phyloP scores from a whole-genome alignment of 2,797 vertebrate genomes.

The Poecilia velifera region DNA sequence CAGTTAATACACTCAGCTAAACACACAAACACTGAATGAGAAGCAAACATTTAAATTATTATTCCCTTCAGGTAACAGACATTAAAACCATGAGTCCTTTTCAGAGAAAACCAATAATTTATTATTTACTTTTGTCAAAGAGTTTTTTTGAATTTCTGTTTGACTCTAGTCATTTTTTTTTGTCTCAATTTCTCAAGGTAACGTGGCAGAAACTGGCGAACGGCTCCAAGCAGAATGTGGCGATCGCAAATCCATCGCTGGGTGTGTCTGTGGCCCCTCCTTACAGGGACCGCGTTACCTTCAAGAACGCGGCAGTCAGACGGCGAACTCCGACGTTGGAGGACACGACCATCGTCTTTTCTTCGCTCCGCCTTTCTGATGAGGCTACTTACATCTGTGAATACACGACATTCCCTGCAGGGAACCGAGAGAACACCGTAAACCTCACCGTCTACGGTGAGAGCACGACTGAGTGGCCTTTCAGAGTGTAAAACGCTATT shows the following conservation, averaged over 20 bases:
- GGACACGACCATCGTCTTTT: slow-evolving; percentile 93
- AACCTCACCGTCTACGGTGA: slow-evolving; percentile 95
- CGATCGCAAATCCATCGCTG: slow-evolving; percentile 93
- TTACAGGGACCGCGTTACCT: slow-evolving; percentile 89
- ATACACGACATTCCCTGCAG: slow-evolving; percentile 95
- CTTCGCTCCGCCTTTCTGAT: slow-evolving; percentile 87
- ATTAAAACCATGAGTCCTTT: neutral
- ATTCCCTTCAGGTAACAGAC: neutral
- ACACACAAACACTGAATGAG: neutral
- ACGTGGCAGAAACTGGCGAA: slow-evolving; percentile 98
- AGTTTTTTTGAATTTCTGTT: neutral
- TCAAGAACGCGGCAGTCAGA: slow-evolving; percentile 87
- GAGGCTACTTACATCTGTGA: slow-evolving; percentile 97
- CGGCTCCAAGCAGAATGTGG: slow-evolving; percentile 94
- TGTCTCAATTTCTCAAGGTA: slow-evolving; percentile 57
- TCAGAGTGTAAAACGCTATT: neutral
- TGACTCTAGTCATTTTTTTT: neutral
- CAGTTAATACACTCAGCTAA: neutral
- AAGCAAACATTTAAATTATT: neutral
- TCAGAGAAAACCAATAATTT: neutral
- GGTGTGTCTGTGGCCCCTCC: slow-evolving; percentile 90
- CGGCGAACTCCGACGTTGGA: slow-evolving; percentile 87
- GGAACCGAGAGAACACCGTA: slow-evolving; percentile 93
- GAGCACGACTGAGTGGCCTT: slow-evolving; percentile 22
- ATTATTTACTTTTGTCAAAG: neutral